Conservation (phyloP, 1,140 invertebrate genomes). For the Drosophila pachea region DNA sequence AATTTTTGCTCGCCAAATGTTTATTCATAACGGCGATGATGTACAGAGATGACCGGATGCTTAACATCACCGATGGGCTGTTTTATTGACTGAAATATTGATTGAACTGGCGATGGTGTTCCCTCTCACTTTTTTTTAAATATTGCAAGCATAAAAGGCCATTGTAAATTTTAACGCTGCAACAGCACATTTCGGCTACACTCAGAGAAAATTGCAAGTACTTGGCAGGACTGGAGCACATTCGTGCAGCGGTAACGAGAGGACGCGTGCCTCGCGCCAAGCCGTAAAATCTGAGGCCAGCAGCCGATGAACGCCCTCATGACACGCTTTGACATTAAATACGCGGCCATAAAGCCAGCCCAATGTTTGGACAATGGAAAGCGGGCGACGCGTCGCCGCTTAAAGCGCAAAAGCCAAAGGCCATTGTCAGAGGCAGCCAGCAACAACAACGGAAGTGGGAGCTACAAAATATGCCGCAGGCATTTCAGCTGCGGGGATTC, state of each 20-base stretch:
- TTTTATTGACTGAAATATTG: conserved; percentile 19
- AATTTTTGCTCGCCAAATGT: conserved; percentile 11
- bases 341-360: conserved; percentile 42
- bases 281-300: conserved; percentile 48
- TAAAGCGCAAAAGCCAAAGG: conserved; percentile 35
- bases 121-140: conserved; percentile 3
- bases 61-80: conserved; percentile 14
- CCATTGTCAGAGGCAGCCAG: too few species aligned
- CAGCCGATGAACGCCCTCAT: conserved; percentile 30
- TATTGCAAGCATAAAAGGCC: conserved; percentile 8
- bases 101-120: conserved; percentile 5
- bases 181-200: conserved; percentile 3
- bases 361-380: conserved; percentile 29
- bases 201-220: neutral
- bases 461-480: conserved; percentile 4
- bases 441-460: neutral
- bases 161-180: conserved; percentile 18
- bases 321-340: conserved; percentile 61
- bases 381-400: conserved; percentile 33
- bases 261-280: neutral
- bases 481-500: conserved; percentile 37
- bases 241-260: too few species aligned
- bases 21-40: conserved; percentile 14
- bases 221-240: neutral
- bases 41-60: conserved; percentile 18